A percentile compares a stretch with the other conserved stretches of the same genome.
Conservation (phyloP, 2,888 invertebrate genomes). For the Xestia xanthographa region DNA sequence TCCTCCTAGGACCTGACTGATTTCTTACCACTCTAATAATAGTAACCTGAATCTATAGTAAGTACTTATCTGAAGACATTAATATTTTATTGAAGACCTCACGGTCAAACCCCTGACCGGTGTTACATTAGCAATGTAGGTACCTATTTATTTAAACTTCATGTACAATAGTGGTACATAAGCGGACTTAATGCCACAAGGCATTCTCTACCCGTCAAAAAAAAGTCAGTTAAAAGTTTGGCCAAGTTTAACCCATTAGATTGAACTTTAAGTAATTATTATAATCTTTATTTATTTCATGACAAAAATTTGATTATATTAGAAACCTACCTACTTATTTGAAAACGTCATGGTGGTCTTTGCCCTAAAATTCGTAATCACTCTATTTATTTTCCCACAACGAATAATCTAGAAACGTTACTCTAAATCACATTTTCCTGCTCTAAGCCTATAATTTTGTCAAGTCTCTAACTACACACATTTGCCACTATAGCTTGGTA, state of each 20-base stretch:
- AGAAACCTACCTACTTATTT: neutral
- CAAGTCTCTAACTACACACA: constrained; percentile 67
- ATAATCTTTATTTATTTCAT: neutral
- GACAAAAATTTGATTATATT: constrained; percentile 8
- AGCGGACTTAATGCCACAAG: no score
- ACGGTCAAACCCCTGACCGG: neutral
- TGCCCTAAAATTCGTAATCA: constrained; percentile 64
- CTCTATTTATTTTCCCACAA: constrained; percentile 75
- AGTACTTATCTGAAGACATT: neutral
- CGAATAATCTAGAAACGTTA: constrained; percentile 72
- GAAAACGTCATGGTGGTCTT: constrained; percentile 55
- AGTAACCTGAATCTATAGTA: neutral
- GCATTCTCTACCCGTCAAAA: no score
- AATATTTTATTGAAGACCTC: neutral
- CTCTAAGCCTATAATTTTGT: constrained; percentile 80
- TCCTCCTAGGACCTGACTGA: neutral
- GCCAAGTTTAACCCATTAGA: neutral
- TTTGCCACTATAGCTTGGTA: constrained; percentile 67
- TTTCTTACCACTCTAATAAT: neutral
- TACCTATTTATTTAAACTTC: no score
- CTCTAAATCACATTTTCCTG: constrained; percentile 80
- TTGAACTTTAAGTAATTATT: neutral
- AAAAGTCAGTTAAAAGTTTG: neutral
- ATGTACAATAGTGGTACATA: no score
- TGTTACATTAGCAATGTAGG: neutral